These are phyloP conservation scores for Caenorhabditis sp. DNA, from an alignment of 2,888 invertebrate genomes.

Conservation along the genomic window DNA sequence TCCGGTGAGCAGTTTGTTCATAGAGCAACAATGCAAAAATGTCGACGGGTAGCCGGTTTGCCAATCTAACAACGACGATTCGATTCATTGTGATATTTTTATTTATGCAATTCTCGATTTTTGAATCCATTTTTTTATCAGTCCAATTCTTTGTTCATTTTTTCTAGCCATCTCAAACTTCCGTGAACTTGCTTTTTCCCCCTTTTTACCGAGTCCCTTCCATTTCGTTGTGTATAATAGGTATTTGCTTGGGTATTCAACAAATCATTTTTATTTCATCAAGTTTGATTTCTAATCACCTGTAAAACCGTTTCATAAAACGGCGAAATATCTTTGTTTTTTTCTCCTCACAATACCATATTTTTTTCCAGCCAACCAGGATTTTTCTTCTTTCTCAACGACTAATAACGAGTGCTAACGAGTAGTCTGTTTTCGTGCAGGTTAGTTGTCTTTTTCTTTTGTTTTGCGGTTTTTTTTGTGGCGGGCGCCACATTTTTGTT, in stretches of 20 bases:
- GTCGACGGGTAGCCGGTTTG: constrained; percentile 87
- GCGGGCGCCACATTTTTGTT: neutral
- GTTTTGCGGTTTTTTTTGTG: neutral
- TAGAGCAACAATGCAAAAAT: constrained; percentile 93
- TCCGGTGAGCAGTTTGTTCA: constrained; percentile 95
- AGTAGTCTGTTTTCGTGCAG: neutral
- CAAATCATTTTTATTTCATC: neutral
- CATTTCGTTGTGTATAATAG: neutral
- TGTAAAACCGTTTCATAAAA: neutral
- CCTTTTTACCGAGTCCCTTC: neutral
- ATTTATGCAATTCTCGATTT: neutral
- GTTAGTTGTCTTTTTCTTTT: neutral
- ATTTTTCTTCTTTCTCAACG: neutral
- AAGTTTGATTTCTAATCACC: neutral
- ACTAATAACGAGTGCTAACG: neutral
- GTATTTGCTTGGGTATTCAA: neutral
- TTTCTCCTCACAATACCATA: neutral
- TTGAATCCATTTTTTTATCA: neutral
- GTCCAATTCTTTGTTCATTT: too few relatives aligned
- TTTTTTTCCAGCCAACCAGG: neutral
- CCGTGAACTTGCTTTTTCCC: constrained; percentile 1
- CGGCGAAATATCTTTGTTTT: neutral
- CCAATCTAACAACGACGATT: constrained; percentile 73
- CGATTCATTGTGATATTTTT: neutral
- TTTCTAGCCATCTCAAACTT: neutral